phyloP scores from a whole-genome alignment of 2,797 vertebrate species.

The Brotogeris chrysoptera region DNA sequence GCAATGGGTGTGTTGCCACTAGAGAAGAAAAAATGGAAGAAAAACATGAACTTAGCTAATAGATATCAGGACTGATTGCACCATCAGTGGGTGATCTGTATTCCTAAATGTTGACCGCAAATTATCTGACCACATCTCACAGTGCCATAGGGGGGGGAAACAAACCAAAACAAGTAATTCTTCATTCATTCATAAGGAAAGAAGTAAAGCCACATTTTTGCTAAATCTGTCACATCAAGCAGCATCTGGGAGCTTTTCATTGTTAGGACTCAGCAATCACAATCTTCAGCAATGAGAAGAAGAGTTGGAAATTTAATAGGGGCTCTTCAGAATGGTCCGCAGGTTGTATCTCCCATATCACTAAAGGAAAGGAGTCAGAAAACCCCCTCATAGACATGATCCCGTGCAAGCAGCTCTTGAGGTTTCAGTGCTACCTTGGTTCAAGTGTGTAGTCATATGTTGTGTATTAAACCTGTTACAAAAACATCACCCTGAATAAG shows the following conservation, averaged over 20 bases:
- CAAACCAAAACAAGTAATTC: not conserved
- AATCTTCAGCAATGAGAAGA: not conserved
- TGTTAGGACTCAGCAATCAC: not conserved
- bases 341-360: not conserved
- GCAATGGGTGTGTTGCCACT: conserved; percentile 96
- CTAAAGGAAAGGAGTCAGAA: not conserved
- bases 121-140: rapidly evolving
- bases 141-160: not conserved
- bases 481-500: not conserved
- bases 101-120: not conserved
- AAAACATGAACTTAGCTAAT: not conserved
- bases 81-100: not conserved
- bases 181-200: not conserved
- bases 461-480: not conserved
- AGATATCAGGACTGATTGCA: not conserved
- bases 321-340: not conserved
- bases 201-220: not conserved
- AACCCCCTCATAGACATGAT: not conserved
- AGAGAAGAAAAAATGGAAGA: conserved; percentile 3
- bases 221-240: not conserved
- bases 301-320: not conserved
- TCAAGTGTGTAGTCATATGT: not conserved
- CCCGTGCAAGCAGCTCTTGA: not conserved
- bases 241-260: not conserved
- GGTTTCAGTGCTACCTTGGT: not conserved